These are phyloP conservation scores for Pristionchus exspectatus DNA, from an alignment of 2,888 invertebrate genomes.

Conservation along the genomic window DNA sequence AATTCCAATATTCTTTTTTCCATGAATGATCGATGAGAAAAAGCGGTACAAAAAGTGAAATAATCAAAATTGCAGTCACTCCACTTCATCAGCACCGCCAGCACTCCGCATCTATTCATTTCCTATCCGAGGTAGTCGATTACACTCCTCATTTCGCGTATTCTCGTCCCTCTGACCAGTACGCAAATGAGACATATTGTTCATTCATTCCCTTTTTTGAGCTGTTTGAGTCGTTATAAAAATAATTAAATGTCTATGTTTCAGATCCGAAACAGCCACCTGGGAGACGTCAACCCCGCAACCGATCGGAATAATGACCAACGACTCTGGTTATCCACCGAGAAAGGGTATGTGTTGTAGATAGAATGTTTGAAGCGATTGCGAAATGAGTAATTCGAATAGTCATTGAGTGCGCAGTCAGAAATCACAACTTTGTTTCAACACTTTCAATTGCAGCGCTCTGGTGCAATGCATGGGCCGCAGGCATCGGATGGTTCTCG, in stretches of 20 bases:
- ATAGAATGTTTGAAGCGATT: too few relatives aligned
- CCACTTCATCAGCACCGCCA: conserved; percentile 50
- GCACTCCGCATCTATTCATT: conserved; percentile 47
- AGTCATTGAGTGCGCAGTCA: too few relatives aligned
- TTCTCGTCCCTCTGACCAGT: too few relatives aligned
- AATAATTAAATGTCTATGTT: background rate
- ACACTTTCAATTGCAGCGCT: conserved; percentile 16
- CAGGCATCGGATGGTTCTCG: conserved; percentile 53
- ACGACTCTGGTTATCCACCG: conserved; percentile 38
- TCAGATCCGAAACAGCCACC: background rate
- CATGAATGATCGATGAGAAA: too few relatives aligned
- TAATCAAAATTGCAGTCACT: conserved; percentile 15
- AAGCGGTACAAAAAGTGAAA: too few relatives aligned
- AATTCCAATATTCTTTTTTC: too few relatives aligned
- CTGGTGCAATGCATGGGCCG: conserved; percentile 55
- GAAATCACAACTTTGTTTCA: too few relatives aligned
- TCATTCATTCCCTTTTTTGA: background rate
- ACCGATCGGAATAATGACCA: conserved; percentile 50
- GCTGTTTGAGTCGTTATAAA: background rate
- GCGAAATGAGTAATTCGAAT: too few relatives aligned
- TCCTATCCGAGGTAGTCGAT: conserved; percentile 52
- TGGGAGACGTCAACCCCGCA: conserved; percentile 43
- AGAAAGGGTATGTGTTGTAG: conserved; percentile 53
- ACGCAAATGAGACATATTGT: too few relatives aligned
- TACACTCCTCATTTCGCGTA: too few relatives aligned